Conservation (phyloP, 2,888 invertebrate genomes). For the Abscondita cerata region DNA sequence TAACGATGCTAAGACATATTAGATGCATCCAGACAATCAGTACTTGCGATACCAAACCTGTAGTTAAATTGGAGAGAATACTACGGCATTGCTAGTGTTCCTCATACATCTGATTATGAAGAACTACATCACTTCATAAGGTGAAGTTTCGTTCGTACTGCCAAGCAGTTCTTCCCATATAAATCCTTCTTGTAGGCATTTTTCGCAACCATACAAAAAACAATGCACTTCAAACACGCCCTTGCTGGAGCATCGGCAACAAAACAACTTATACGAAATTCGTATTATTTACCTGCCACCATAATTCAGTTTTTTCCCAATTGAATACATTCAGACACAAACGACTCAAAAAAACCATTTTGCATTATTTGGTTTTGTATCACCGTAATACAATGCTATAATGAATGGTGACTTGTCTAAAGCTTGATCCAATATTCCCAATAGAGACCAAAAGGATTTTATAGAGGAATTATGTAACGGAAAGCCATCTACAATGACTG, state of each 20-base stretch:
- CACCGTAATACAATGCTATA: constrained; percentile 3
- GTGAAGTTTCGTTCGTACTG: too few species aligned
- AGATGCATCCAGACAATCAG: too few species aligned
- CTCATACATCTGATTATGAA: too few species aligned
- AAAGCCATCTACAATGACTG: constrained; percentile 4
- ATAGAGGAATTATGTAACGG: neutral
- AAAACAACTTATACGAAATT: constrained; percentile 6
- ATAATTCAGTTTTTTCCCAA: neutral
- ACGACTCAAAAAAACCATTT: neutral
- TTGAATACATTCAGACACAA: neutral
- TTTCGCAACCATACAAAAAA: neutral
- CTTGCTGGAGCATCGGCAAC: constrained; percentile 7
- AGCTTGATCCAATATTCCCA: constrained; percentile 8
- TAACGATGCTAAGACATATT: too few species aligned
- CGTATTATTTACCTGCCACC: too few species aligned
- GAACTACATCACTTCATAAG: too few species aligned
- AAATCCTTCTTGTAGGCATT: constrained; percentile 2
- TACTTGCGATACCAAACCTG: too few species aligned
- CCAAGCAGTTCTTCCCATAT: constrained; percentile 1
- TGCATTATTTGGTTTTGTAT: constrained; percentile 6
- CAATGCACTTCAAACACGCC: constrained; percentile 2
- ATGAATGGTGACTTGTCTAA: neutral
- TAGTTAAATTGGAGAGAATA: too few species aligned
- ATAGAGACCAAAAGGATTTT: neutral
- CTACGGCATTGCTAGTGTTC: too few species aligned